Evolutionary conservation across 2,888 invertebrate species (phyloP), one percentile per base, ranked within the genome.

Genomic region (Branchinecta sandiegonensis): DNA sequence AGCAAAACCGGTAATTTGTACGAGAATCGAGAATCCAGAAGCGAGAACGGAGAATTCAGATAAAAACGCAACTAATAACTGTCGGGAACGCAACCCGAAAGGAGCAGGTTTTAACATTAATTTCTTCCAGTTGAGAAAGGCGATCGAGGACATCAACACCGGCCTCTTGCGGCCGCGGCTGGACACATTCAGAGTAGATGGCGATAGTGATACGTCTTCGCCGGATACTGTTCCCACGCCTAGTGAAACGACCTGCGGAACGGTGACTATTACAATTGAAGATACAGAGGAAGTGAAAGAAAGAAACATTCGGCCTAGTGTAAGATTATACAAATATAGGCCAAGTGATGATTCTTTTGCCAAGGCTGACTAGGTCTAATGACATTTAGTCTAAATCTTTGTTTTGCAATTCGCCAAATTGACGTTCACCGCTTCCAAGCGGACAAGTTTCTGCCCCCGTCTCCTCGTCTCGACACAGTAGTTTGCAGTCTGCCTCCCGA

Each of bases 301-400:
- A 56, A 17, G 17, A 17, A n/a, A n/a, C 8, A 56, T 14, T 14
- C n/a, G 56, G 17, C 17, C 56, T 8, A 56, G 56, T 10, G 17
- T 56, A 14, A n/a, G 56, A n/a, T 56, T 17, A 56, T 56, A 56
- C 56, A 56, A 56, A 56, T 56, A 56, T 56, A 56, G 56, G 17
- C 14, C 56, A 14, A 14, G 56, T 56, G 56, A 56, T 56, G 56
- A 56, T 17, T 56, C 56, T 14, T 56, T 56, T 17, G 56, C 56
- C 17, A 56, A 56, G 17, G 17, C 56, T 1, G 56, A 56, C 17
- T 56, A 37, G 37, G 37, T 37, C 37, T 37, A 37, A 6, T 37
- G 37, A 37, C 6, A 37, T 37, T 37, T 37, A 37, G 37, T 37
- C 6, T 37, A 37, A 37, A 6, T 37, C 5, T 5, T 37, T 37